Evolutionary conservation across 1,140 invertebrate genomes (phyloP).

Genomic region (Globodera ellingtonae): DNA sequence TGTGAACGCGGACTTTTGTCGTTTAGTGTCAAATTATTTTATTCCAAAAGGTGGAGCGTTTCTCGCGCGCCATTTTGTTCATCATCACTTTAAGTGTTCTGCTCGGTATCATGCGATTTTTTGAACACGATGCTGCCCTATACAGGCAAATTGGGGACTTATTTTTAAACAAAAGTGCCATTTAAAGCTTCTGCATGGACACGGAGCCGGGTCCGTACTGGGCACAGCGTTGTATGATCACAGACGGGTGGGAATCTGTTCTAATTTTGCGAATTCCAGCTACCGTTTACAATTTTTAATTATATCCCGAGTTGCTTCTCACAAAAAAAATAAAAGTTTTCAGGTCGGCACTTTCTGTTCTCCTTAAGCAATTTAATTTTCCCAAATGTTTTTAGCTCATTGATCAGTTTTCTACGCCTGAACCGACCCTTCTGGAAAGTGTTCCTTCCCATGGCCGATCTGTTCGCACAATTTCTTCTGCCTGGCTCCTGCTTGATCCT

Average conservation of each 20-base stretch:
- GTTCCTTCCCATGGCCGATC: conserved; percentile 58
- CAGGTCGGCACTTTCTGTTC: neutral
- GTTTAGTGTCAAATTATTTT: neutral
- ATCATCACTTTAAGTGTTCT: conserved; percentile 59
- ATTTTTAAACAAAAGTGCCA: conserved; percentile 5
- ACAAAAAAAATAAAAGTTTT: neutral
- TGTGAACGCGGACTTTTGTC: conserved; percentile 44
- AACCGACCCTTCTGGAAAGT: conserved; percentile 60
- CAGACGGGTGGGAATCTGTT: neutral
- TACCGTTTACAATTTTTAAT: too few relatives aligned
- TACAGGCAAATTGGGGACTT: conserved; percentile 43
- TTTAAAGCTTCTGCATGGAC: conserved; percentile 39
- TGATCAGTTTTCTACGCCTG: conserved; percentile 54
- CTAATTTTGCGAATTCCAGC: too few relatives aligned
- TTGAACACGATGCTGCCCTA: conserved; percentile 60
- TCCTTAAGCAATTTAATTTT: conserved; percentile 3
- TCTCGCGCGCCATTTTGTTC: conserved; percentile 63
- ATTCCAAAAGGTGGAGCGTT: conserved; percentile 55
- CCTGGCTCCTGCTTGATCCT: conserved; percentile 58
- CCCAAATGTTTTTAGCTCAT: conserved; percentile 55
- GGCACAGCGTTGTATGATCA: conserved; percentile 57
- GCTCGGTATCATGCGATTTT: conserved; percentile 58
- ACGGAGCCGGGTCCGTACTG: conserved; percentile 62
- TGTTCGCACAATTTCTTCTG: conserved; percentile 62
- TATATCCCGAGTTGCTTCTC: too few relatives aligned